Base-by-base conservation (phyloP, 2,888 invertebrate genomes). In the Acleris literana region DNA sequence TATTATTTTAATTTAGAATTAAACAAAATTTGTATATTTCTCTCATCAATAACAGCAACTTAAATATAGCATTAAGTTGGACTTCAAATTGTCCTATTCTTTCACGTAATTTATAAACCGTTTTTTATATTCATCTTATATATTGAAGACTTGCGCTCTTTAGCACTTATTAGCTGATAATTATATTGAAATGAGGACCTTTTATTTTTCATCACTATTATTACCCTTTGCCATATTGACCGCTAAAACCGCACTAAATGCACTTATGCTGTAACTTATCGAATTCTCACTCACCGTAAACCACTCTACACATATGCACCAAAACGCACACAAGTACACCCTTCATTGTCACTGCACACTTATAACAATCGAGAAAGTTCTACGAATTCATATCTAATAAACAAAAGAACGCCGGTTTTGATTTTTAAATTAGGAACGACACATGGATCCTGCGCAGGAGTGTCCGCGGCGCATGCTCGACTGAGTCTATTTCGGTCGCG, bases 401-500 rank as follows among this genome's bases (percentile, higher is more conserved):
- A 70, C 70, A 68, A 69, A 60, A 54, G 52, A 62, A 51, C 52
- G 51, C 51, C 59, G 57, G 57, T 69, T 63, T 54, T 56, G 59
- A 65, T 70, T 76, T 81, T 81, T 77, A 74, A 82, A 75, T 79
- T 73, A 75, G 68, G 74, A 77, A 75, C 70, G 73, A 75, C 78
- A 78, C 80, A 80, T 83, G 73, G 78, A 85, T 85, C 85, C 84
- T 84, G 83, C 81, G 85, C 84, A 83, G 84, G 87, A 87, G 87
- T 82, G 82, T 74, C 80, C 57, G 69, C 66, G 71, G 76, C 81
- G 89, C 83, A 84, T 78, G 78, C 87, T 74, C 77, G 72, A 71
- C 80, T 76, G 83, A 73, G 74, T 89, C 92, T 92, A 92, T 92
- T 92, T 91, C 84, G 85, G 87, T 88, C 84, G 74, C 78, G 76